Conservation (phyloP, 1,140 invertebrate species). For the Nymphalis io region DNA sequence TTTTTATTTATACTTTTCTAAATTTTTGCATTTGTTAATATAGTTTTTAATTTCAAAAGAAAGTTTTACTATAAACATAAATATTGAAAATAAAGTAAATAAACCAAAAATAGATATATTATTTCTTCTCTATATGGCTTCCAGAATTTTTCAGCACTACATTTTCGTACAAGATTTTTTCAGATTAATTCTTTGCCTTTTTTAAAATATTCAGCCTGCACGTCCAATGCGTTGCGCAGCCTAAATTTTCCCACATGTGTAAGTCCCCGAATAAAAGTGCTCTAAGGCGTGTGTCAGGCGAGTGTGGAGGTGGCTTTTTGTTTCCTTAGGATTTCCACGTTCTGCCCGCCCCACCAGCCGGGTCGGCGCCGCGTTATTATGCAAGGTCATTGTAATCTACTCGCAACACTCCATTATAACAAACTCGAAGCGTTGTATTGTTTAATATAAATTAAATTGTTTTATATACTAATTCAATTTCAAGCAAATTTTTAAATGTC, state of each 20-base stretch:
- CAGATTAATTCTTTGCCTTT: slow-evolving; percentile 4
- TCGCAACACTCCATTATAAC: slow-evolving; percentile 53
- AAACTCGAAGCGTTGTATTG: slow-evolving; percentile 41
- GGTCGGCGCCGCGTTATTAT: slow-evolving; percentile 56
- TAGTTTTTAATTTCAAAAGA: neutral
- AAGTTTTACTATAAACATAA: neutral
- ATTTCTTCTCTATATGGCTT: neutral
- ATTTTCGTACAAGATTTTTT: neutral
- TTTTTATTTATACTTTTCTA: too few species aligned
- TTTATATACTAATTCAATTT: neutral
- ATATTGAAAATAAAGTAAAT: neutral
- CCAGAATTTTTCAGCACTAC: neutral
- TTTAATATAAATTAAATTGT: neutral
- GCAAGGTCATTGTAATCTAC: slow-evolving; percentile 57
- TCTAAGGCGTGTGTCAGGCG: slow-evolving; percentile 12
- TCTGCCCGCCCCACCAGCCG: slow-evolving; percentile 31
- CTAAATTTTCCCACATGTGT: slow-evolving; percentile 22
- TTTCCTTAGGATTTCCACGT: slow-evolving; percentile 6
- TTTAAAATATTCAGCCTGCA: slow-evolving; percentile 15
- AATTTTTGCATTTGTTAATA: too few species aligned
- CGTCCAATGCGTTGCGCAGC: slow-evolving; percentile 12
- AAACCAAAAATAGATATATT: neutral
- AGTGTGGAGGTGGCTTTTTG: slow-evolving; percentile 13
- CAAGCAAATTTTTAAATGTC: neutral
- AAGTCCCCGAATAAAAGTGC: slow-evolving; percentile 14